Percentiles rank a stretch among this genome's conserved stretches.
These are phyloP conservation scores for Clytia hemisphaerica DNA, from an alignment of 30 jellyfish, hydroid and myxozoan species.

Conservation along the genomic window DNA sequence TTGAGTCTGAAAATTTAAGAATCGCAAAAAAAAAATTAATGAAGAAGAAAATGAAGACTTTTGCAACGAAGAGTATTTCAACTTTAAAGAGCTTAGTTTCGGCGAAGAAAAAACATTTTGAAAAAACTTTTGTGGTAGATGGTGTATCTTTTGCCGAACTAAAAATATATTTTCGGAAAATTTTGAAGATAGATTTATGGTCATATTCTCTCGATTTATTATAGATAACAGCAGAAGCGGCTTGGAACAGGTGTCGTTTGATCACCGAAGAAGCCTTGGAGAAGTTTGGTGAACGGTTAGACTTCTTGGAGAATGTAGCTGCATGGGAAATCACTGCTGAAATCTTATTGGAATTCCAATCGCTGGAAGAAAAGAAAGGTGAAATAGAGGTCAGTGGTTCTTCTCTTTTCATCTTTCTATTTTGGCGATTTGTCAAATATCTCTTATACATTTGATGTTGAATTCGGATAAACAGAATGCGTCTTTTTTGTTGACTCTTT, in stretches of 20 bases:
- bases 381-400: constrained; percentile 34
- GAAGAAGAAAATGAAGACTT: no score
- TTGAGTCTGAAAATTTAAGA: no score
- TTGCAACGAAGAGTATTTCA: no score
- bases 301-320: constrained; percentile 21
- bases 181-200: not conserved
- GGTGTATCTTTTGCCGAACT: no score
- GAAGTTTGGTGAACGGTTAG: constrained; percentile 42
- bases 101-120: no score
- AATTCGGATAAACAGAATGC: not conserved
- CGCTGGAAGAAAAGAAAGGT: constrained; percentile 43
- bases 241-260: constrained; percentile 24
- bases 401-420: not conserved
- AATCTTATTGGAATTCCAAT: constrained; percentile 34
- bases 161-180: no score
- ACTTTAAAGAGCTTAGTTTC: no score
- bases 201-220: not conserved
- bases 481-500: not conserved
- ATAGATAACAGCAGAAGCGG: constrained; percentile 22
- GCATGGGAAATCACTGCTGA: constrained; percentile 38
- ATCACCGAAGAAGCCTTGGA: constrained; percentile 26
- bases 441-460: not conserved
- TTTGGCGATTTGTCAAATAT: not conserved
- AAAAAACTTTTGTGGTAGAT: not conserved
- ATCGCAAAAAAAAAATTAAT: no score